Conservation (phyloP, 1,140 invertebrate genomes). For the Homarus americanus region DNA sequence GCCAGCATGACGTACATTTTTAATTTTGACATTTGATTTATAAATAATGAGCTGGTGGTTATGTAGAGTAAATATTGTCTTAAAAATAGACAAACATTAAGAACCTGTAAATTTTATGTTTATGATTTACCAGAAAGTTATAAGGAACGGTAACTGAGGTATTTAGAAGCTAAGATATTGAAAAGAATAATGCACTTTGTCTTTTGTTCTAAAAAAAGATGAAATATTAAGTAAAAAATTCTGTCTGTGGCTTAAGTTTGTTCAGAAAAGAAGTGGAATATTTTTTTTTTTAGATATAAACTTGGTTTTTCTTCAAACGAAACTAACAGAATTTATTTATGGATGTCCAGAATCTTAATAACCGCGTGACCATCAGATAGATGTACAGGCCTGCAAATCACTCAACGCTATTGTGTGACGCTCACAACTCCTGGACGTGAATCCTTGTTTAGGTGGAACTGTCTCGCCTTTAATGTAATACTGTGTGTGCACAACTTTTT, state of each 20-base stretch:
- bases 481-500: not conserved
- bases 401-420: conserved; percentile 1
- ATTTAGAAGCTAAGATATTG: too few species aligned
- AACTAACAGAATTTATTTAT: not conserved
- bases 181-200: too few species aligned
- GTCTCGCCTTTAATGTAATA: not conserved
- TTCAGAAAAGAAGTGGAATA: not conserved
- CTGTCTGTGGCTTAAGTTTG: not conserved
- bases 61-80: too few species aligned
- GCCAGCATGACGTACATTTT: too few species aligned
- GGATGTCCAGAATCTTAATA: conserved; percentile 2
- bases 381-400: not conserved
- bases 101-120: too few species aligned
- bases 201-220: too few species aligned
- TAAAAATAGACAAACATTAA: too few species aligned
- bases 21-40: too few species aligned
- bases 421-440: not conserved
- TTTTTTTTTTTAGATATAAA: not conserved
- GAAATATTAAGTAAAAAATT: too few species aligned
- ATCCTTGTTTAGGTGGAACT: not conserved
- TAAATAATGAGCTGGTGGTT: too few species aligned
- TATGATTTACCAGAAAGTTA: too few species aligned
- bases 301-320: not conserved
- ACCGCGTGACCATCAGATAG: conserved; percentile 5
- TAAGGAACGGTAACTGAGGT: too few species aligned